A percentile compares a stretch with the other conserved stretches of the same genome.
These are phyloP conservation scores for Anomalospiza imberbis DNA, from an alignment of 2,797 vertebrate genomes.

Conservation along the genomic window DNA sequence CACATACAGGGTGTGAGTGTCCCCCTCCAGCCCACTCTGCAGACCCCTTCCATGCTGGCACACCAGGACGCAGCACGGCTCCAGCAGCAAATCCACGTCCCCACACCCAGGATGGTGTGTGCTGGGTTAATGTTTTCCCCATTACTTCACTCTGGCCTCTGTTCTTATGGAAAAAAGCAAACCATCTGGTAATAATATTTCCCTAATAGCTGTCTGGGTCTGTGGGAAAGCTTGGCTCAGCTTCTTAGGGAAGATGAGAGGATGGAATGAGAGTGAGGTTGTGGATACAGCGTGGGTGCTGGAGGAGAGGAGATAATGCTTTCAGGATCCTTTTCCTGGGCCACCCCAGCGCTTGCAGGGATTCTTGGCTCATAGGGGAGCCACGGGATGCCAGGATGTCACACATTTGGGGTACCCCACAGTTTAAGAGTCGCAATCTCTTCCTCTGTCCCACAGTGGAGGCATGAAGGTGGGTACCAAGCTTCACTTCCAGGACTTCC, in stretches of 20 bases:
- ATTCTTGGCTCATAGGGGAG: background rate
- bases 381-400: rapidly evolving
- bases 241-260: slow-evolving; percentile 44
- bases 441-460: background rate
- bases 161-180: slow-evolving; percentile 52
- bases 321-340: background rate
- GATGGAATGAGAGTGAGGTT: background rate
- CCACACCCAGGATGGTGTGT: background rate
- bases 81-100: background rate
- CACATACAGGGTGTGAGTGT: rapidly evolving
- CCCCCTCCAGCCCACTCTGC: rapidly evolving
- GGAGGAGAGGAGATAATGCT: background rate
- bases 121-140: slow-evolving; percentile 60
- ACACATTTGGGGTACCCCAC: rapidly evolving
- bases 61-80: background rate
- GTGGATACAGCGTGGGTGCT: background rate
- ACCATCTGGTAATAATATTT: slow-evolving; percentile 77
- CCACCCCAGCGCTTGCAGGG: background rate
- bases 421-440: background rate
- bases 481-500: background rate
- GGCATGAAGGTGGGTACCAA: background rate
- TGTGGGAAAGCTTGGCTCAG: slow-evolving; percentile 69
- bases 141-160: slow-evolving; percentile 66
- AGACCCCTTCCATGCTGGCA: background rate
- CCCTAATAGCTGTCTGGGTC: slow-evolving; percentile 68